Evolutionary conservation across 30 jellyfish, hydroid and myxozoan genomes (phyloP).

Genomic region (Chironex yamaguchii): DNA sequence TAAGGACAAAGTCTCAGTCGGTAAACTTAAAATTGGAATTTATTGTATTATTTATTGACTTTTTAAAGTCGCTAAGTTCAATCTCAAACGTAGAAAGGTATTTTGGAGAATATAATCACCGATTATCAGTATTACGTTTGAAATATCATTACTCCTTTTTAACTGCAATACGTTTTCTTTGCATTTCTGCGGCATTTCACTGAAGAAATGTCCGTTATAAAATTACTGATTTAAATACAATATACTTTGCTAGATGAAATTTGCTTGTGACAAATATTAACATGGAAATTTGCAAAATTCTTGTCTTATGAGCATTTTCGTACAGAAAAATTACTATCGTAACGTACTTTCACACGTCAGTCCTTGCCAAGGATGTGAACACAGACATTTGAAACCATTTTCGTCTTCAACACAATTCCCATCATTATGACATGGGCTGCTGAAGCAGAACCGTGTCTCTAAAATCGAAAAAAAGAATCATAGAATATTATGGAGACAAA

Average conservation of each 20-base stretch:
- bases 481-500: too few species aligned
- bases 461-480: too few species aligned
- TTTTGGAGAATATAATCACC: too few species aligned
- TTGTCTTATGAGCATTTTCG: not conserved
- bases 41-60: too few species aligned
- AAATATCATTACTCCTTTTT: too few species aligned
- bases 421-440: slow-evolving; percentile 84
- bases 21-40: too few species aligned
- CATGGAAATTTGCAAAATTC: not conserved
- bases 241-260: not conserved
- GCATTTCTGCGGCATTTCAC: too few species aligned
- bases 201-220: not conserved
- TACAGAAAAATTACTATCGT: not conserved
- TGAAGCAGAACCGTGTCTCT: slow-evolving; percentile 78
- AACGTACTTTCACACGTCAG: slow-evolving; percentile 76
- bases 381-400: slow-evolving; percentile 71
- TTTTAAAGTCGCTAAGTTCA: too few species aligned
- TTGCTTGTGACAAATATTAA: not conserved
- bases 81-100: too few species aligned
- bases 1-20: too few species aligned
- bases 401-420: slow-evolving; percentile 85
- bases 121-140: too few species aligned
- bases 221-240: not conserved
- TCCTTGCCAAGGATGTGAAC: slow-evolving; percentile 83
- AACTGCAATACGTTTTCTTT: too few species aligned